Evolutionary conservation across 1,140 invertebrate species (phyloP).

Genomic region (Listronotus bonariensis): DNA sequence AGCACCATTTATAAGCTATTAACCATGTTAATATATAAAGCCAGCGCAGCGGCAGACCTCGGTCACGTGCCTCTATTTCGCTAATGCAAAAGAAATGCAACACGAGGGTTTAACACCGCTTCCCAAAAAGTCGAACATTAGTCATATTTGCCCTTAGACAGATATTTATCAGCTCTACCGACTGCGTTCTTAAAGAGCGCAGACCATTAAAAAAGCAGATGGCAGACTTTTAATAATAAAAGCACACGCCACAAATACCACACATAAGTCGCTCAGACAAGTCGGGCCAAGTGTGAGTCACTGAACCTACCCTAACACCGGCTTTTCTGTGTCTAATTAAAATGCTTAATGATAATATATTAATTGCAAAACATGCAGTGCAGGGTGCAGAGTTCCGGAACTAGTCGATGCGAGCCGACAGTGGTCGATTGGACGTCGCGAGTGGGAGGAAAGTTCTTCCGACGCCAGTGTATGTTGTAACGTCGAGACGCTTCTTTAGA

Average conservation of each 20-base stretch:
- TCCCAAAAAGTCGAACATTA: not conserved
- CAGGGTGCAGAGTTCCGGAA: constrained; percentile 48
- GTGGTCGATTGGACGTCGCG: constrained; percentile 31
- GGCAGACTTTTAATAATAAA: constrained; percentile 6
- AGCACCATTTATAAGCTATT: no score
- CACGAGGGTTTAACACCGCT: not conserved
- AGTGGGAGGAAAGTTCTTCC: constrained; percentile 45
- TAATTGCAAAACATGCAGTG: constrained; percentile 54
- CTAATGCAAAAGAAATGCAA: not conserved
- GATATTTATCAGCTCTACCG: not conserved
- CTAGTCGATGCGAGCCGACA: constrained; percentile 32
- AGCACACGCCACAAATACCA: constrained; percentile 3
- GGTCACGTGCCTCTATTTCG: no score
- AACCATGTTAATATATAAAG: no score
- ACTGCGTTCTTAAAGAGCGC: not conserved
- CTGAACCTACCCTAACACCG: constrained; percentile 49
- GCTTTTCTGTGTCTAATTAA: constrained; percentile 46
- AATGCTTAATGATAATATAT: constrained; percentile 56
- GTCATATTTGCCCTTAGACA: not conserved
- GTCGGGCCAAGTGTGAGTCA: constrained; percentile 42
- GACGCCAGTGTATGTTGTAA: constrained; percentile 44
- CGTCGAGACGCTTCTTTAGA: constrained; percentile 44
- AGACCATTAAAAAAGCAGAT: constrained; percentile 18
- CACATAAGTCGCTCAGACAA: constrained; percentile 20
- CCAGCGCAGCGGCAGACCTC: no score